These are phyloP conservation scores for Chironex yamaguchii DNA, from an alignment of 30 jellyfish, hydroid and myxozoan species.

Conservation along the genomic window DNA sequence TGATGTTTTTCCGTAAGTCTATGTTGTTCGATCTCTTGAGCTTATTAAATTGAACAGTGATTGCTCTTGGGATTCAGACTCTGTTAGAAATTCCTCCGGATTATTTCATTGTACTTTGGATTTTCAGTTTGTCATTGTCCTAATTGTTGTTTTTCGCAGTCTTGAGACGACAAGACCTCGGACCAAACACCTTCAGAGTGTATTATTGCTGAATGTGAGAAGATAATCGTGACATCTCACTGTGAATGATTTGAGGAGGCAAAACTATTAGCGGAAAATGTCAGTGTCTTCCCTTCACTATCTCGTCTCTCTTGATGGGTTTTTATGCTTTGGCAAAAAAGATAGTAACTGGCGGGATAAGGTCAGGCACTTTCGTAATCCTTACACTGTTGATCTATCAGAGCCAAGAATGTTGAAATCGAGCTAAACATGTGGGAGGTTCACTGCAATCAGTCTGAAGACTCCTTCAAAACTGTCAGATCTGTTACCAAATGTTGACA, in stretches of 20 bases:
- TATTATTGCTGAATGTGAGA: not conserved
- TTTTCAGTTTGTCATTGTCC: constrained; percentile 6
- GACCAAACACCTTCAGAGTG: constrained; percentile 31
- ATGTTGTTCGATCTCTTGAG: constrained; percentile 45
- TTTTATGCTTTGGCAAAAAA: not conserved
- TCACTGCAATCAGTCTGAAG: no score
- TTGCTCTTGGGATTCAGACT: not conserved
- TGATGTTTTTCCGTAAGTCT: constrained; percentile 29
- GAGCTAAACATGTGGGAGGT: constrained; percentile 48
- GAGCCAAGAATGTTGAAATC: not conserved
- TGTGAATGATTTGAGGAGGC: not conserved
- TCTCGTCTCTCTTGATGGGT: constrained; percentile 1
- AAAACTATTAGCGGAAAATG: not conserved
- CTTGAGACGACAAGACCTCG: constrained; percentile 28
- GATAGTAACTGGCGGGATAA: not conserved
- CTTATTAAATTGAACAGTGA: constrained; percentile 8
- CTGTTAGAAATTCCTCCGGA: not conserved
- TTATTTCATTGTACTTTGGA: not conserved
- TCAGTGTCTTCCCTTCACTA: not conserved
- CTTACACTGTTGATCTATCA: not conserved
- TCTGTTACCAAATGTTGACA: constrained; percentile 1
- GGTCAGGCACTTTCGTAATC: not conserved
- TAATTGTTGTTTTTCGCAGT: not conserved
- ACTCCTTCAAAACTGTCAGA: not conserved
- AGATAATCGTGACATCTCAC: constrained; percentile 1